A percentile compares a stretch with the other conserved stretches of the same genome.
Conservation (phyloP, 2,888 invertebrate genomes). For the Aporophyla nigra region DNA sequence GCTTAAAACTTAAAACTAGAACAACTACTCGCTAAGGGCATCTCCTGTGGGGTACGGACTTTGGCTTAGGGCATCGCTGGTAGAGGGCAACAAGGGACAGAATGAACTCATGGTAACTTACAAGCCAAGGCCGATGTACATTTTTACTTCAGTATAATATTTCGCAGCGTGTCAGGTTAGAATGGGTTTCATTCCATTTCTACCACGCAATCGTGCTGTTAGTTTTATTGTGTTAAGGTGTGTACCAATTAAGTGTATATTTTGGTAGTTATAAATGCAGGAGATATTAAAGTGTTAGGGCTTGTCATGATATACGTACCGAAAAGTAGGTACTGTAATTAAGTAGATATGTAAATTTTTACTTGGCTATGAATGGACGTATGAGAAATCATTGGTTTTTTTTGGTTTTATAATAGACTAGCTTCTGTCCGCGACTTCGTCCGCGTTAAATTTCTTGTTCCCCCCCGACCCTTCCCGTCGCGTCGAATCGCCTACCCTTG, state of each 20-base stretch:
- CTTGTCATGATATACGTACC: not conserved
- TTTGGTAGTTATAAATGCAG: slow-evolving; percentile 4
- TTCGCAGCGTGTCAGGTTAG: slow-evolving; percentile 2
- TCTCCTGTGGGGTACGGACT: too few relatives aligned
- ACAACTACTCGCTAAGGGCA: too few relatives aligned
- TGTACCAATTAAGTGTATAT: slow-evolving; percentile 13
- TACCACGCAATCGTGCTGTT: slow-evolving; percentile 35
- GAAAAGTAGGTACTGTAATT: not conserved
- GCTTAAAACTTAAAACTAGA: too few relatives aligned
- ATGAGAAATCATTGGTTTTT: not conserved
- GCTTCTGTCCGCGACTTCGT: too few relatives aligned
- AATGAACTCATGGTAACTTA: not conserved
- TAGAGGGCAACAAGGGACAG: too few relatives aligned
- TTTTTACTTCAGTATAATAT: slow-evolving; percentile 14
- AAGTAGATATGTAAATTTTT: not conserved
- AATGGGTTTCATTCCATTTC: slow-evolving; percentile 4
- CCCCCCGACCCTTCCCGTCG: too few relatives aligned
- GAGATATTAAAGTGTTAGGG: not conserved
- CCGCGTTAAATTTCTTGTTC: too few relatives aligned
- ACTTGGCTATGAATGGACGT: too few relatives aligned
- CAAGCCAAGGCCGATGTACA: slow-evolving; percentile 28
- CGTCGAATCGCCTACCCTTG: too few relatives aligned
- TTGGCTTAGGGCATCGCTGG: too few relatives aligned
- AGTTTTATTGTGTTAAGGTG: slow-evolving; percentile 46
- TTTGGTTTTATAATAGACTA: not conserved